Evolutionary conservation across 2,113 vertebrate species (phyloP), one percentile per base, ranked within the genome.

Genomic region (Megaptera novaeangliae): DNA sequence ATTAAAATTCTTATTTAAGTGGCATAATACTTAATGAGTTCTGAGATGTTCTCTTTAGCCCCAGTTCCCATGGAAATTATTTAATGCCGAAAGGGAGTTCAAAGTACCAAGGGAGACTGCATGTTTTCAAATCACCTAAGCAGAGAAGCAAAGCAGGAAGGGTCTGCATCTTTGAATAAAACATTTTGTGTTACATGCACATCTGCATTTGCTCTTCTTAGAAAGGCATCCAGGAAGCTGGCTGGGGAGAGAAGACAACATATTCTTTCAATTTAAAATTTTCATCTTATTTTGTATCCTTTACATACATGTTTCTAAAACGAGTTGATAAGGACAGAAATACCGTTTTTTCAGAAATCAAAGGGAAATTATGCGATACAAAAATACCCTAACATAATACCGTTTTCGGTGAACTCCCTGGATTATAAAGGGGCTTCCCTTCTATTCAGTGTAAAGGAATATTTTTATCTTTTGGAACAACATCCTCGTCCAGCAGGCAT

Each of bases 31-130:
- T 77, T 74, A 64, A 91, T 84, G 81, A 95, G 46, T 66, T 95
- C 69, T 96, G 93, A 95, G 87, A 68, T 59, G 57, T 85, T 96
- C 59, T 92, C 49, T 83, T 84, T 82, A 78, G 88, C 69, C 15
- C 31, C 59, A 34, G 75, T 94, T 94, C 91, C 81, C 64, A 68
- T 80, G 93, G 96, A 88, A 87, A 96, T 93, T 69, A 61, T 95
- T 97, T 86, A 91, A 95, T 69, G 27, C 29, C 0, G 2, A 82
- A 27, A 68, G 29, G 4, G 55, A 75, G 69, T 87, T 96, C 57
- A 81, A 31, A 81, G n/a, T 71, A 44, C n/a, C 14, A 13, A 68
- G 44, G 44, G 46, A 92, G 71, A 18, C 11, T 11, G 44, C 21
- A 8, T 74, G 15, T 46, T 95, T 97, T 94, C 71, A 49, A 57